A percentile compares a stretch with the other conserved stretches of the same genome.
These are phyloP conservation scores for Hylia prasina DNA, from an alignment of 2,113 vertebrate species.

Conservation along the genomic window DNA sequence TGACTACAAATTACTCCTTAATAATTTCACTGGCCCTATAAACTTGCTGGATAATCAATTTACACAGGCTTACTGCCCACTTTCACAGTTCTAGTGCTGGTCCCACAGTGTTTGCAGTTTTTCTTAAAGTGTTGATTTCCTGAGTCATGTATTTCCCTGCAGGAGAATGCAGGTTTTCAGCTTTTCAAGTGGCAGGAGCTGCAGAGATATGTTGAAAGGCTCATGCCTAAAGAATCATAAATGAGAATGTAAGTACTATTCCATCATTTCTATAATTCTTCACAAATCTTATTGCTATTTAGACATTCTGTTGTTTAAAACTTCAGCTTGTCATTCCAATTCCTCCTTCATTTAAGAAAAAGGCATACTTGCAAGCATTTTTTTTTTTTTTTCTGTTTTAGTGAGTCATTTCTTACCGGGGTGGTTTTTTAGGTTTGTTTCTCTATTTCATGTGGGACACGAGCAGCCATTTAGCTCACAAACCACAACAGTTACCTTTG, in stretches of 20 bases:
- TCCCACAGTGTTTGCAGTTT: not conserved
- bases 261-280: not conserved
- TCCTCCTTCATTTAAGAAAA: not conserved
- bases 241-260: not conserved
- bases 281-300: not conserved
- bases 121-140: not conserved
- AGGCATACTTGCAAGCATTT: not conserved
- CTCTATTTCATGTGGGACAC: not conserved
- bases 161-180: not conserved
- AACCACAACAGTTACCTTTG: not conserved
- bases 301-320: not conserved
- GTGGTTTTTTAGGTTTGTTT: not conserved
- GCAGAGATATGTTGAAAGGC: not conserved
- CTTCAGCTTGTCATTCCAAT: not conserved
- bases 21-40: not conserved
- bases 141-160: not conserved
- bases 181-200: not conserved
- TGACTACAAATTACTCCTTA: conserved; percentile 5
- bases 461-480: not conserved
- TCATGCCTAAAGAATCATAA: not conserved
- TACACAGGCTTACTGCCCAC: not conserved
- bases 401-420: not conserved
- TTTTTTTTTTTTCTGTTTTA: not conserved
- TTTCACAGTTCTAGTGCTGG: not conserved
- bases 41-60: conserved; percentile 7